A percentile compares a stretch with the other conserved stretches of the same genome.
Evolutionary conservation across 2,888 invertebrate species (phyloP).

Genomic region (Ophonus ardosiacus): DNA sequence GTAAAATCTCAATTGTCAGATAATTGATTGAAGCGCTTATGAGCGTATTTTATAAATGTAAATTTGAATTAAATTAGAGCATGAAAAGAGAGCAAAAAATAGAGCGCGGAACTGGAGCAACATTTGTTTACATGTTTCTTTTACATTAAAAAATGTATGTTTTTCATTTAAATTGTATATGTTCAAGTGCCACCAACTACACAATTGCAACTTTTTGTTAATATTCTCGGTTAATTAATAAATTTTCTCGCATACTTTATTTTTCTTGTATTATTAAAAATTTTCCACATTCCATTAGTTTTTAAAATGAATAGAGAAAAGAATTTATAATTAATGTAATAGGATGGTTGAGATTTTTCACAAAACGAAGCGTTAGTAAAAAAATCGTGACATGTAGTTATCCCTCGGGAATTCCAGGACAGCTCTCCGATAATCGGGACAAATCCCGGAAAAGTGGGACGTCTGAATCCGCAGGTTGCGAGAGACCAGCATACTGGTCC

Average conservation of each 20-base stretch:
- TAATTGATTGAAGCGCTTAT: too few species aligned
- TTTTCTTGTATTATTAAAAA: constrained; percentile 2
- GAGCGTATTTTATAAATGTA: too few species aligned
- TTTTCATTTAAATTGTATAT: too few species aligned
- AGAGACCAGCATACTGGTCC: neutral
- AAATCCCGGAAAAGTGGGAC: constrained; percentile 38
- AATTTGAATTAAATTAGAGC: too few species aligned
- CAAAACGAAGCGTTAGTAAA: constrained; percentile 1
- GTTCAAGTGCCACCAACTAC: too few species aligned
- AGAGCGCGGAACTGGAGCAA: too few species aligned
- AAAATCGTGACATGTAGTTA: constrained; percentile 30
- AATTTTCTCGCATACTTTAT: neutral
- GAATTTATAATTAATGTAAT: constrained; percentile 25
- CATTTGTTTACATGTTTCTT: too few species aligned
- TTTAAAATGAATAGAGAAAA: neutral
- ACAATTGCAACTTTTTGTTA: too few species aligned
- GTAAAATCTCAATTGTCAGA: too few species aligned
- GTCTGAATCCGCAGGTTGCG: constrained; percentile 34
- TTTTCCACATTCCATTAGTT: neutral
- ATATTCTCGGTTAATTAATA: neutral
- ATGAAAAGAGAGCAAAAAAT: too few species aligned
- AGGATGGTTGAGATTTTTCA: constrained; percentile 5
- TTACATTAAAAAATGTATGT: too few species aligned
- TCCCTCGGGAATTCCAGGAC: constrained; percentile 12
- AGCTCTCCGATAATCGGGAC: constrained; percentile 38